Percentiles rank a stretch among this genome's conserved stretches.
Conservation (phyloP, 2,797 vertebrate genomes). For the Ispidina picta region DNA sequence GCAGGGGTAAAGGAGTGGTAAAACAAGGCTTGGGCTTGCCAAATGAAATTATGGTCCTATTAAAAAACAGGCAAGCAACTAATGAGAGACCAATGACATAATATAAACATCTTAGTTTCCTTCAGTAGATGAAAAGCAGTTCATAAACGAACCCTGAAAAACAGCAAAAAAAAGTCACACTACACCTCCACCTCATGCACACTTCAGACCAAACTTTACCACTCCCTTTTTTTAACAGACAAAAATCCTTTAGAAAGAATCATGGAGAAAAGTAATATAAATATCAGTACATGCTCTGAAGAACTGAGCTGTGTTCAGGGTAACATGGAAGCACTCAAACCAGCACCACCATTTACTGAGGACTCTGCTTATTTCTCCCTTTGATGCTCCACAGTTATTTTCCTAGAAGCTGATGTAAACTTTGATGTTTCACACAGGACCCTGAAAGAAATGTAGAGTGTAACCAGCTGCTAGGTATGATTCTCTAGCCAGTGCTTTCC, state of each 20-base stretch:
- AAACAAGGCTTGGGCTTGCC: neutral
- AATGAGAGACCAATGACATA: conserved; percentile 25
- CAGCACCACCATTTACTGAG: conserved; percentile 17
- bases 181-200: conserved; percentile 4
- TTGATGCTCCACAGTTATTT: conserved; percentile 26
- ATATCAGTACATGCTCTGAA: conserved; percentile 2
- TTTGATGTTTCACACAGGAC: conserved; percentile 12
- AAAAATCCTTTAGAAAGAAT: conserved; percentile 19
- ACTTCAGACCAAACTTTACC: neutral
- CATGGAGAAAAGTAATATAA: conserved; percentile 29
- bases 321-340: conserved; percentile 36
- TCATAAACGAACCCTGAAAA: conserved; percentile 37
- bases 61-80: conserved; percentile 30
- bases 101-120: conserved; percentile 23
- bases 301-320: neutral
- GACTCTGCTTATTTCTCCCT: conserved; percentile 17
- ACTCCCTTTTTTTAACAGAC: neutral
- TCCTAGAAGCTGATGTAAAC: conserved; percentile 10
- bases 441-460: conserved; percentile 26
- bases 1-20: neutral
- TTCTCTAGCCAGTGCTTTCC: neutral
- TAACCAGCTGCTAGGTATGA: conserved; percentile 28
- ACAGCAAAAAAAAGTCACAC: neutral
- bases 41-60: neutral
- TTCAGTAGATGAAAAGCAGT: conserved; percentile 50